A percentile compares a stretch with the other conserved stretches of the same genome.
phyloP scores from a whole-genome alignment of 2,113 vertebrate species.

The Dendropsophus ebraccatus region DNA sequence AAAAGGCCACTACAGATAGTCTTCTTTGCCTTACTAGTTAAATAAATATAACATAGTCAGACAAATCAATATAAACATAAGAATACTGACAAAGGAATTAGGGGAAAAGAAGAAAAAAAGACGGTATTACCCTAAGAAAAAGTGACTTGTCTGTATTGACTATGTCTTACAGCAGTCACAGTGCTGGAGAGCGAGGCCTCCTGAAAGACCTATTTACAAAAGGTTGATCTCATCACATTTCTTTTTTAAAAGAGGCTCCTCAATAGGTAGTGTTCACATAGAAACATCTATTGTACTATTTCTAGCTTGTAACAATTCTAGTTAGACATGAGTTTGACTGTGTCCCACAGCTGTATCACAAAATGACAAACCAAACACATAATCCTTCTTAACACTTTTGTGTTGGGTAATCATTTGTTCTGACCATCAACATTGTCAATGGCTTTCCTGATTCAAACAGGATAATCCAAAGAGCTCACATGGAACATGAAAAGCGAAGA shows the following conservation, averaged over 20 bases:
- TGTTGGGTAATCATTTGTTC: constrained; percentile 57
- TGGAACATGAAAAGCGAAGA: constrained; percentile 48
- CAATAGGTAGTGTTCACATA: constrained; percentile 49
- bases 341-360: constrained; percentile 58
- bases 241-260: constrained; percentile 35
- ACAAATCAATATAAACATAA: constrained; percentile 16
- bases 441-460: constrained; percentile 48
- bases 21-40: neutral
- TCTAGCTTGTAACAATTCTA: constrained; percentile 54
- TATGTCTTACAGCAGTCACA: neutral
- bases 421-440: constrained; percentile 54
- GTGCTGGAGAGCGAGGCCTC: constrained; percentile 13
- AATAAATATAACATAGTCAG: neutral
- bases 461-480: constrained; percentile 57
- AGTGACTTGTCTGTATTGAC: neutral
- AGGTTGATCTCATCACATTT: constrained; percentile 50
- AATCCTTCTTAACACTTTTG: constrained; percentile 60
- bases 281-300: constrained; percentile 54
- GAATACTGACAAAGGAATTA: neutral
- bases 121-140: neutral
- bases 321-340: constrained; percentile 39
- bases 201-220: constrained; percentile 39
- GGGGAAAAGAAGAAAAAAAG: neutral
- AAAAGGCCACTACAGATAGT: neutral
- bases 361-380: constrained; percentile 55